phyloP scores from a whole-genome alignment of 2,797 vertebrate genomes.

The Leptodactylus fallax region DNA sequence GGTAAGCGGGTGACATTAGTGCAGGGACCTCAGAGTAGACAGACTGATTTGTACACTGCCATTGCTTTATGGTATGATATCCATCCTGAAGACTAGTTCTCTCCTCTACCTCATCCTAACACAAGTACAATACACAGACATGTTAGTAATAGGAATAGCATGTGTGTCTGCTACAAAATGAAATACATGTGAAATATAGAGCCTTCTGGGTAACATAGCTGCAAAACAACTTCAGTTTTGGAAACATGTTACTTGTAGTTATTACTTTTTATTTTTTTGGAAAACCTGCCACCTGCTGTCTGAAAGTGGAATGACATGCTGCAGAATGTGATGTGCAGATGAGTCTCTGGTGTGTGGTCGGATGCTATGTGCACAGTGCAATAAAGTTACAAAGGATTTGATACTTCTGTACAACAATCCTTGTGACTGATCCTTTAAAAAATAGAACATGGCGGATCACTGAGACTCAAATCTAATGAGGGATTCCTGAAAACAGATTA shows the following conservation, averaged over 20 bases:
- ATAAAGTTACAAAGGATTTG: too few species aligned
- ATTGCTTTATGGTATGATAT: too few species aligned
- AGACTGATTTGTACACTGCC: too few species aligned
- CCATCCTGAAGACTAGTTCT: neutral
- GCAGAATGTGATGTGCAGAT: neutral
- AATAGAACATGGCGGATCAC: too few species aligned
- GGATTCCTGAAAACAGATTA: too few species aligned
- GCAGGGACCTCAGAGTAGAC: too few species aligned
- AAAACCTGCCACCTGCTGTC: slow-evolving; percentile 41
- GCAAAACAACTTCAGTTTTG: neutral
- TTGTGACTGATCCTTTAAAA: too few species aligned
- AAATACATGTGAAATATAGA: neutral
- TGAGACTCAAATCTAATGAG: too few species aligned
- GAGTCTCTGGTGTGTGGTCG: neutral
- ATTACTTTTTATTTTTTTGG: slow-evolving; percentile 24
- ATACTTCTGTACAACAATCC: too few species aligned
- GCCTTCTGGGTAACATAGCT: neutral
- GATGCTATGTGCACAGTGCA: neutral
- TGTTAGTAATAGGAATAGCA: neutral
- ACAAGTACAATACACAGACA: neutral
- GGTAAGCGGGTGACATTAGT: too few species aligned
- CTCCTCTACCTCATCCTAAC: neutral
- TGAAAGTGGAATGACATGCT: neutral
- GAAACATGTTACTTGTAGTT: neutral
- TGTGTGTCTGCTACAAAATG: neutral